Base-by-base conservation (phyloP, 2,888 invertebrate genomes). In the Ochropleura leucogaster region DNA sequence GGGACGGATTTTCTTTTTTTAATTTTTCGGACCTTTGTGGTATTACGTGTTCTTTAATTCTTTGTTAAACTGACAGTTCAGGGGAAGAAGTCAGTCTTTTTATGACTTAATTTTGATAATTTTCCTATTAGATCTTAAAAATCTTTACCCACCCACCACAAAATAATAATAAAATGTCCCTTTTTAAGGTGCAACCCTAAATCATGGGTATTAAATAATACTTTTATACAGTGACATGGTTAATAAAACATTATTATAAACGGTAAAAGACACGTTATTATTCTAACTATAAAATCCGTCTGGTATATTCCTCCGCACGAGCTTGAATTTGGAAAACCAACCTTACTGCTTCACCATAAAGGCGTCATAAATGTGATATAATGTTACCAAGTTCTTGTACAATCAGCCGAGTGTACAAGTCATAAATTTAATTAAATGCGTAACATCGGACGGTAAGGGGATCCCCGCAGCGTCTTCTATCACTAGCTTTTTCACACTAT, bases 351-450 rank as follows among this genome's bases (percentile, higher is more conserved):
- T 16, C 0, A 12, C 9, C 3, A 30, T 75, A 68, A n/a, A 42
- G 12, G 14, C 42, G 0, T 42, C 30, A 51, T 44, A 3, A 42
- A 85, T 87, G 80, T 87, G 85, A 87, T 20, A 14, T 3, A 44
- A 14, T 20, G 20, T 60, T 42, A 7, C 8, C 9, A 44, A 47
- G 42, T 0, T n/a, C 59, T 66, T 20, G 77, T 68, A n/a, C 20
- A 14, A 16, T 53, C 42, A 12, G 42, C 30, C 6, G 14, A 65
- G 20, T 77, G 47, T 77, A 68, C 51, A 60, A 77, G 68, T 53
- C 69, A 60, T 86, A 90, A 90, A 90, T 92, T 93, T 93, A 92
- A 94, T 94, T 93, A 92, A 93, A 93, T 85, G 80, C 83, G 81
- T 89, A 91, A 91, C 90, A 91, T 89, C 88, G 89, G 84, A 89